These are phyloP conservation scores for Planococcus citri DNA, from an alignment of 1,140 invertebrate genomes.

Conservation along the genomic window DNA sequence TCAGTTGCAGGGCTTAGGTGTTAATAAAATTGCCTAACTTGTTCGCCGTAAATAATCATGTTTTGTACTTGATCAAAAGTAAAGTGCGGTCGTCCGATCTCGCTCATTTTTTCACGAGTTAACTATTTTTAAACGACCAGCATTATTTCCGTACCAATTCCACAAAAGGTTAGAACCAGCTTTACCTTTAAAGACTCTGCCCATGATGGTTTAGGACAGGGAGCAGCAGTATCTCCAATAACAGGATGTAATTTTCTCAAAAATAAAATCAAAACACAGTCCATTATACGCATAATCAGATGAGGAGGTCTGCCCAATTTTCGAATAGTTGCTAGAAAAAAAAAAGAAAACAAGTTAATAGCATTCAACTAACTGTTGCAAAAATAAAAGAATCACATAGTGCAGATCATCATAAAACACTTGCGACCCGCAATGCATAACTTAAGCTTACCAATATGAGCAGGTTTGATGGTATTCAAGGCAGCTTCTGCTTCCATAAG, in stretches of 20 bases:
- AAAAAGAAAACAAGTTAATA: constrained; percentile 5
- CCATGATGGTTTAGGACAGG: constrained; percentile 89
- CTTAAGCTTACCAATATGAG: constrained; percentile 58
- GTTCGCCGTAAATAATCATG: no score
- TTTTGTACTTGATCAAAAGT: no score
- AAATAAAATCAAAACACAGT: constrained; percentile 86
- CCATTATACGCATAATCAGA: constrained; percentile 96
- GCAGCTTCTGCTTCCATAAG: constrained; percentile 89
- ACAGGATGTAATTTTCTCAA: constrained; percentile 73
- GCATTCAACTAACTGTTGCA: no score
- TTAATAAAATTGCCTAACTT: neutral
- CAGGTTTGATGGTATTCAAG: constrained; percentile 90
- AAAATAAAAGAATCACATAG: neutral
- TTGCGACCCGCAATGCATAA: neutral
- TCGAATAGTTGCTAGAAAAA: constrained; percentile 61
- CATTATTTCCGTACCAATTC: no score
- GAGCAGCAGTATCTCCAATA: constrained; percentile 61
- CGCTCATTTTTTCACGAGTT: no score
- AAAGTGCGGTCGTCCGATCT: no score
- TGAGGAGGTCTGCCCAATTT: constrained; percentile 90
- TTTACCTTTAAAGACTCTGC: constrained; percentile 88
- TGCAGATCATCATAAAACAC: neutral
- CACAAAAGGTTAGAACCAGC: no score
- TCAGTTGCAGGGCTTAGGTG: neutral
- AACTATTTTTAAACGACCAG: no score